A percentile compares a stretch with the other conserved stretches of the same genome.
These are phyloP conservation scores for Calameuta filiformis DNA, from an alignment of 2,888 invertebrate species.

Conservation along the genomic window DNA sequence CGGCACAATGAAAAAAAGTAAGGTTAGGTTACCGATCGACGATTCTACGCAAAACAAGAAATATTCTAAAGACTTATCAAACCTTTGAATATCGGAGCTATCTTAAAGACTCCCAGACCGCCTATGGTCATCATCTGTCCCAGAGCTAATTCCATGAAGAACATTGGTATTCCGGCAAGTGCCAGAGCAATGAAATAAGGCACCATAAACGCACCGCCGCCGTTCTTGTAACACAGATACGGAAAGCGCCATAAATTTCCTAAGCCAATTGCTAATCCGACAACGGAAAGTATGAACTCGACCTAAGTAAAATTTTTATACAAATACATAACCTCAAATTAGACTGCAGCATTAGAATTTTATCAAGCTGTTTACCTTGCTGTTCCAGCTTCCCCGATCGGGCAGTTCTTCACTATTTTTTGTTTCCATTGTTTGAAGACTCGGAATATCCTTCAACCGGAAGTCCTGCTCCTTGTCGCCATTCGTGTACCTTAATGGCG, in stretches of 20 bases:
- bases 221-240: constrained; percentile 69
- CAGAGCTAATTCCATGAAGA: constrained; percentile 72
- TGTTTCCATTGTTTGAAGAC: constrained; percentile 37
- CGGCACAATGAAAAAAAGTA: background rate
- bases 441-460: constrained; percentile 48
- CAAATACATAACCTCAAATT: background rate
- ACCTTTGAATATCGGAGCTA: constrained; percentile 72
- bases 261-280: constrained; percentile 73
- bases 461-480: constrained; percentile 47
- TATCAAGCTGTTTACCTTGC: constrained; percentile 48
- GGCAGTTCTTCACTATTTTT: constrained; percentile 33
- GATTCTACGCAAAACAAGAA: background rate
- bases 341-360: background rate
- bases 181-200: constrained; percentile 72
- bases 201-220: constrained; percentile 70
- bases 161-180: constrained; percentile 72
- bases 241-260: constrained; percentile 77
- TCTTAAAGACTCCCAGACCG: constrained; percentile 70
- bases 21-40: background rate
- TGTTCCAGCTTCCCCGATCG: constrained; percentile 58
- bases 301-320: constrained; percentile 45
- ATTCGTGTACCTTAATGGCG: constrained; percentile 27
- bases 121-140: constrained; percentile 72
- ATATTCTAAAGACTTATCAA: constrained; percentile 9
- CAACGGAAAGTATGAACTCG: constrained; percentile 71